Conservation (phyloP, 2,888 invertebrate species). For the Eupithecia insigniata region DNA sequence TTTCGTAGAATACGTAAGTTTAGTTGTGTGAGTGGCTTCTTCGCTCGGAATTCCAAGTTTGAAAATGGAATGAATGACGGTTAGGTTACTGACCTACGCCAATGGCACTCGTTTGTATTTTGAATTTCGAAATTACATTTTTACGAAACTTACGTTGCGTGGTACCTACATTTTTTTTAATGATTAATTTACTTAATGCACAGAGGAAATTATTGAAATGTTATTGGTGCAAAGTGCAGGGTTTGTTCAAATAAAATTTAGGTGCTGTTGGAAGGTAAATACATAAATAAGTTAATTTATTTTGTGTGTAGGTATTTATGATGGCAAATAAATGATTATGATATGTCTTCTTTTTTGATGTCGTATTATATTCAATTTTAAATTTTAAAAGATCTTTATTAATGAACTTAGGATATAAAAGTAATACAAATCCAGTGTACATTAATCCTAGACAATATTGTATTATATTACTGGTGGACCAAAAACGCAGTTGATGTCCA, state of each 20-base stretch:
- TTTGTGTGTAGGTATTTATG: no score
- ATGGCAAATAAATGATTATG: no score
- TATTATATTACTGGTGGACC: no score
- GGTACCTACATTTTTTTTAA: conserved; percentile 17
- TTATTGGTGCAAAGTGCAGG: neutral
- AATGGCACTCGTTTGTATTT: conserved; percentile 47
- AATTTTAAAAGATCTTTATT: no score
- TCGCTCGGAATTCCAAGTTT: conserved; percentile 81
- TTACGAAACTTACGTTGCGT: conserved; percentile 20
- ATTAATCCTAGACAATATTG: no score
- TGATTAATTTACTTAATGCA: neutral
- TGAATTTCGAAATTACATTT: conserved; percentile 38
- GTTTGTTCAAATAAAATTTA: neutral
- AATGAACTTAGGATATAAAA: no score
- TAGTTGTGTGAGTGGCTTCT: conserved; percentile 73
- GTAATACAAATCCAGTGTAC: no score
- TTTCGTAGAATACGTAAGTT: conserved; percentile 61
- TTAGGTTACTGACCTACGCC: conserved; percentile 80
- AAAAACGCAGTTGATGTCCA: no score
- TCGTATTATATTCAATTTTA: no score
- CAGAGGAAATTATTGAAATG: neutral
- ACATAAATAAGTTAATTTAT: no score
- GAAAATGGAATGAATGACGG: conserved; percentile 82
- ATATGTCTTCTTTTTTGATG: neutral
- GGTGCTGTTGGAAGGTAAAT: neutral